These are phyloP conservation scores for Potorous gilbertii DNA, from an alignment of 2,797 vertebrate species.

Conservation along the genomic window DNA sequence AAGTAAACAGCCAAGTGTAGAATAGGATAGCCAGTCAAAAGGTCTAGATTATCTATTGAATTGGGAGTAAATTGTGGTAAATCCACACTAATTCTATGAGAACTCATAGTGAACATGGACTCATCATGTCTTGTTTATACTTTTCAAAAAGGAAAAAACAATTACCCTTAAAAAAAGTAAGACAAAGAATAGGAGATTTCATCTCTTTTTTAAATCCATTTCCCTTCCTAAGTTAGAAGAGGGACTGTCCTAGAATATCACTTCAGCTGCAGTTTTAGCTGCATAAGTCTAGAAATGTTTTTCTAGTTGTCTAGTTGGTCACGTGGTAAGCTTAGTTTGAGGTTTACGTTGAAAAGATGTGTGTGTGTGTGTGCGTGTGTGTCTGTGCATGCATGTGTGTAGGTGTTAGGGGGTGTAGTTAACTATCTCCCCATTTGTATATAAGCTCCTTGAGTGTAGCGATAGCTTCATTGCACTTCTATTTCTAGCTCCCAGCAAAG, in stretches of 20 bases:
- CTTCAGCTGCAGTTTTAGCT: neutral
- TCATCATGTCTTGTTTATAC: slow-evolving; percentile 14
- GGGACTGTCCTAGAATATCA: neutral
- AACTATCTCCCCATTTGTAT: neutral
- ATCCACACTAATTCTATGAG: slow-evolving; percentile 46
- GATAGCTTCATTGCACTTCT: neutral
- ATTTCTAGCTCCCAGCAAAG: neutral
- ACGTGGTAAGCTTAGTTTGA: neutral
- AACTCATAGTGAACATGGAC: neutral
- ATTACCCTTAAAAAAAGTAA: slow-evolving; percentile 17
- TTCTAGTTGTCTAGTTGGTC: neutral
- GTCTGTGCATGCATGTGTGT: neutral
- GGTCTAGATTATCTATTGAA: slow-evolving; percentile 2
- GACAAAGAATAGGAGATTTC: neutral
- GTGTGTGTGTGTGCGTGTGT: neutral
- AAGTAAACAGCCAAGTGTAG: neutral
- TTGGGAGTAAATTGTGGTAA: neutral
- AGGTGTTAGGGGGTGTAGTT: neutral
- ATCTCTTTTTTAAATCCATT: neutral
- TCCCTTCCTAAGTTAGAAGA: slow-evolving; percentile 19
- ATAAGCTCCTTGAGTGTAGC: neutral
- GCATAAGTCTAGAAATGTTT: slow-evolving; percentile 11
- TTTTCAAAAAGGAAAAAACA: slow-evolving; percentile 15
- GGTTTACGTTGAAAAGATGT: neutral
- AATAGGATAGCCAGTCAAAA: neutral